Percentiles rank a stretch among this genome's conserved stretches.
Evolutionary conservation across 2,888 invertebrate genomes (phyloP).

Genomic region (Rotaria sp.): DNA sequence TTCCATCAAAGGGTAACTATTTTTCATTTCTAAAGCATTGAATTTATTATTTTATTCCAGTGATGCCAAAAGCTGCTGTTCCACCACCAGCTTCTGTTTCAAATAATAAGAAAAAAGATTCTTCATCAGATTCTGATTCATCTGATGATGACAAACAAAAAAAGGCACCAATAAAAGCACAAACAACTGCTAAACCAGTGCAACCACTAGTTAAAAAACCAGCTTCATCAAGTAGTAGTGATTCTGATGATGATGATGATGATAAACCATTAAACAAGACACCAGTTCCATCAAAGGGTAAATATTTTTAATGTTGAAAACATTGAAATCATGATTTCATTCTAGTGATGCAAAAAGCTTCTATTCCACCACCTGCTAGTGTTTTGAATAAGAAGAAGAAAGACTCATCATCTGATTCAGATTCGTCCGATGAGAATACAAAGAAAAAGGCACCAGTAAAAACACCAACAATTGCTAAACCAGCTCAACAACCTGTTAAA

Average conservation of each 20-base stretch:
- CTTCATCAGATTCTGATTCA: not conserved
- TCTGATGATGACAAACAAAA: not conserved
- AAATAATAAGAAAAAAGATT: not conserved
- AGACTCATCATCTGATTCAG: not conserved
- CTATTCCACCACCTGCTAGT: not conserved
- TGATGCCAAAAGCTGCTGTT: no score
- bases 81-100: not conserved
- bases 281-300: no score
- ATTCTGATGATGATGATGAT: not conserved
- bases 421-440: constrained; percentile 22
- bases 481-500: not conserved
- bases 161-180: not conserved
- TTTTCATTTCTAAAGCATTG: no score
- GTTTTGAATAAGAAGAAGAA: not conserved
- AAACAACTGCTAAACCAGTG: not conserved
- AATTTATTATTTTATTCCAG: no score
- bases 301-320: no score
- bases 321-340: no score
- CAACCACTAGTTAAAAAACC: not conserved
- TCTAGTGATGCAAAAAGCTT: no score
- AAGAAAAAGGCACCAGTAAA: not conserved
- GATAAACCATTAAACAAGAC: not conserved
- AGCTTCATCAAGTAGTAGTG: not conserved
- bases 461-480: not conserved
- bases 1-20: not conserved